Evolutionary conservation across 2,797 vertebrate species (phyloP).

Genomic region (Odontamblyopus lacepedii): DNA sequence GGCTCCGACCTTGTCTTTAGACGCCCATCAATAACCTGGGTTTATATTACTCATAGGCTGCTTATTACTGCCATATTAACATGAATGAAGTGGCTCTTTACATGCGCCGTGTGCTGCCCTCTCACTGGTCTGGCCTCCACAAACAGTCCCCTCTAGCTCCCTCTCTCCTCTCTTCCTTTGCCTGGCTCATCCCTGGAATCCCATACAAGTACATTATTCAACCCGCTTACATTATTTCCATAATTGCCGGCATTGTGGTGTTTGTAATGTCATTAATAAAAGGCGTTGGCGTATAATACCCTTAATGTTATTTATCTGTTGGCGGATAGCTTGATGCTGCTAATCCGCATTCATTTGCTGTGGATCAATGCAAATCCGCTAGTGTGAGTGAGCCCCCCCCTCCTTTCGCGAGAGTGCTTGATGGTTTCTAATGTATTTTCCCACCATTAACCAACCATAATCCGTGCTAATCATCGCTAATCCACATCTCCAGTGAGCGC

Average conservation of each 20-base stretch:
- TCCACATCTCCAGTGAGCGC: conserved; percentile 82
- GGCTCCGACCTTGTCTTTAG: conserved; percentile 10
- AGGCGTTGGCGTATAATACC: conserved; percentile 78
- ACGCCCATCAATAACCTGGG: neutral
- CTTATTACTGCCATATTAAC: conserved; percentile 17
- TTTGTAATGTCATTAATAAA: conserved; percentile 85
- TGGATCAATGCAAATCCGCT: conserved; percentile 87
- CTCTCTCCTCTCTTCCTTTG: conserved; percentile 36
- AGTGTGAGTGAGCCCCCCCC: conserved; percentile 70
- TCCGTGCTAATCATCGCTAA: conserved; percentile 86
- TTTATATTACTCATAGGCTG: conserved; percentile 1
- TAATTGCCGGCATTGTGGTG: conserved; percentile 78
- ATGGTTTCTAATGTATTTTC: conserved; percentile 85
- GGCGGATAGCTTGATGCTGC: conserved; percentile 82
- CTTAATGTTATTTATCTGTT: conserved; percentile 87
- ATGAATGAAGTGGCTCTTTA: conserved; percentile 15
- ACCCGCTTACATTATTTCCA: conserved; percentile 72
- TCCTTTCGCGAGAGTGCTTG: conserved; percentile 66
- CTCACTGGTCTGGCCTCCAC: conserved; percentile 2
- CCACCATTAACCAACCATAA: conserved; percentile 86
- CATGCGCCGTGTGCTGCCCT: conserved; percentile 1
- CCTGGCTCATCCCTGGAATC: conserved; percentile 55
- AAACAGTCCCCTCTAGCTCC: conserved; percentile 31
- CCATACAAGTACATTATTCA: conserved; percentile 73
- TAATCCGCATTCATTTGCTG: conserved; percentile 88